A percentile compares a stretch with the other conserved stretches of the same genome.
Conservation (phyloP, 1,140 invertebrate species). For the Theocolax elegans region DNA sequence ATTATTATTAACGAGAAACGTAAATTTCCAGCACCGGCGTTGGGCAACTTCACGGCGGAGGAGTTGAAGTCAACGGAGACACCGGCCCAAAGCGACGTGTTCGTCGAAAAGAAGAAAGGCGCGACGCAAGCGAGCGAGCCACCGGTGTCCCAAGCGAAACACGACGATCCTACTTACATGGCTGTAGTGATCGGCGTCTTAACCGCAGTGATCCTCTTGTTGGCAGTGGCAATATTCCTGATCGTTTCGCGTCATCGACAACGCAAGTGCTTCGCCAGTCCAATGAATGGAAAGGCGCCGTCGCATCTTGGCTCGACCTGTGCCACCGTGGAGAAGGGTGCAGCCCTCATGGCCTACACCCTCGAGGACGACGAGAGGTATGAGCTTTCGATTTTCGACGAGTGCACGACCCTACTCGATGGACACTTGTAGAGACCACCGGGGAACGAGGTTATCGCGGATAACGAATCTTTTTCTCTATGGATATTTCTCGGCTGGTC, state of each 20-base stretch:
- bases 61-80: slow-evolving; percentile 62
- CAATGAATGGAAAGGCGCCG: slow-evolving; percentile 74
- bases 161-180: slow-evolving; percentile 81
- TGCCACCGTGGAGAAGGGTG: slow-evolving; percentile 68
- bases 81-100: slow-evolving; percentile 66
- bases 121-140: slow-evolving; percentile 52
- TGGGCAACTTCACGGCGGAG: slow-evolving; percentile 78
- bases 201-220: slow-evolving; percentile 79
- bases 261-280: slow-evolving; percentile 81
- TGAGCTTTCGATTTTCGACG: slow-evolving; percentile 38
- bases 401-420: slow-evolving; percentile 33
- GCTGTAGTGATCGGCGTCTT: slow-evolving; percentile 85
- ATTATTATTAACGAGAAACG: too few species aligned
- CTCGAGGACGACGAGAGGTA: slow-evolving; percentile 66
- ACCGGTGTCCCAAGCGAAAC: slow-evolving; percentile 74
- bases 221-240: slow-evolving; percentile 80
- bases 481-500: too few species aligned
- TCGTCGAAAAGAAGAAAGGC: slow-evolving; percentile 65
- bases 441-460: too few species aligned
- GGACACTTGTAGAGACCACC: slow-evolving; percentile 9
- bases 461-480: too few species aligned
- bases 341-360: slow-evolving; percentile 64
- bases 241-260: slow-evolving; percentile 81
- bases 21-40: slow-evolving; percentile 75
- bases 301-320: slow-evolving; percentile 66